phyloP scores from a whole-genome alignment of 1,140 invertebrate species.

The Penaeus chinensis region DNA sequence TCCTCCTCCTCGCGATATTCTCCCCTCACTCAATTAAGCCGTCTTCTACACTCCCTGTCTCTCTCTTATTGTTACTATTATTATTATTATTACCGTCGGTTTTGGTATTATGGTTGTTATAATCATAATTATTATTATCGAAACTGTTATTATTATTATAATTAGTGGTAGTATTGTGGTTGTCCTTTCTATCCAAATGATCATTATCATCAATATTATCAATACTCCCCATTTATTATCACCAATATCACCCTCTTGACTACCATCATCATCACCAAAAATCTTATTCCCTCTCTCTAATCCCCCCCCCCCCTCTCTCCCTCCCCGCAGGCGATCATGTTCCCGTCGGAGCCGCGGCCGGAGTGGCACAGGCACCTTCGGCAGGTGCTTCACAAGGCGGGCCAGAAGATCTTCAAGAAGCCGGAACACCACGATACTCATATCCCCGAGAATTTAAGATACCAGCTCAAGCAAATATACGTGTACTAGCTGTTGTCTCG shows the following conservation, averaged over 20 bases:
- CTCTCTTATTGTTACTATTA: too few relatives aligned
- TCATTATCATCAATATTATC: too few relatives aligned
- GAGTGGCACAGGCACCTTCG: constrained; percentile 55
- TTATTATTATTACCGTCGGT: too few relatives aligned
- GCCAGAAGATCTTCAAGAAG: constrained; percentile 54
- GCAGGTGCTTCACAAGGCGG: constrained; percentile 52
- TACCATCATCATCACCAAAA: not conserved
- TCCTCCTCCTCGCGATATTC: too few relatives aligned
- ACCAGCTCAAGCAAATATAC: constrained; percentile 56
- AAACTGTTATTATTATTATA: too few relatives aligned
- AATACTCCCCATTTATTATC: not conserved
- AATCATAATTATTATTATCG: too few relatives aligned
- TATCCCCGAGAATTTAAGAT: constrained; percentile 52
- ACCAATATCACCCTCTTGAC: not conserved
- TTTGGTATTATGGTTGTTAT: too few relatives aligned
- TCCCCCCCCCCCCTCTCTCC: not conserved
- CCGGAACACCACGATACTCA: constrained; percentile 43
- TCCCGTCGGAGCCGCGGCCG: constrained; percentile 53
- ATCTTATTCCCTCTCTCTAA: not conserved
- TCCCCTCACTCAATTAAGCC: too few relatives aligned
- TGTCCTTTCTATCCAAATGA: too few relatives aligned
- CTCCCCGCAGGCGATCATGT: constrained; percentile 49
- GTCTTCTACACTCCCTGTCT: too few relatives aligned
- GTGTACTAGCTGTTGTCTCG: constrained; percentile 30
- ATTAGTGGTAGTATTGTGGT: too few relatives aligned